Conservation (phyloP, 64 coral and sea anemone genomes). For the Montipora efflorescens region DNA sequence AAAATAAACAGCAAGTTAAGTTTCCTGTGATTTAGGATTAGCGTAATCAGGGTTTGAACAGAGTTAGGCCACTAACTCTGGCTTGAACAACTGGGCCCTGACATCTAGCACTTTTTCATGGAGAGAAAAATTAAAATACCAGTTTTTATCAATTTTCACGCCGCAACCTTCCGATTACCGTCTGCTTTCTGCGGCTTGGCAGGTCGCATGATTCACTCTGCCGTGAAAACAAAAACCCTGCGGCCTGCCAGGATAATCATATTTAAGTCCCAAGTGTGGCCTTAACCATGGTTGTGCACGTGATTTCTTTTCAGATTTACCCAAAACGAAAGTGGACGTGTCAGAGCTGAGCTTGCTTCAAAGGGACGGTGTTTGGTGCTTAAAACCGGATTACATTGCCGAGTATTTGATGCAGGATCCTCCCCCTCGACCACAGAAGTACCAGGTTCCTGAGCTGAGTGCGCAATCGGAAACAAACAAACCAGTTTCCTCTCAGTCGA, state of each 20-base stretch:
- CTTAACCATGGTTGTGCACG: neutral
- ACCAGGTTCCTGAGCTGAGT: slow-evolving; percentile 63
- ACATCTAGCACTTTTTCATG: too few relatives aligned
- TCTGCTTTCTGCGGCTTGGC: neutral
- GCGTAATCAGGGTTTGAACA: too few relatives aligned
- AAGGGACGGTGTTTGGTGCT: slow-evolving; percentile 60
- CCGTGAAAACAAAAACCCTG: too few relatives aligned
- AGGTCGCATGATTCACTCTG: neutral
- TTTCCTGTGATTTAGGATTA: too few relatives aligned
- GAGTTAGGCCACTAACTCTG: too few relatives aligned
- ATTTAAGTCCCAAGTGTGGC: too few relatives aligned
- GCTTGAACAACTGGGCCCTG: too few relatives aligned
- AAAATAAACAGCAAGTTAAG: too few relatives aligned
- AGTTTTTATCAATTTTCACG: neutral
- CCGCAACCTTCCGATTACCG: neutral
- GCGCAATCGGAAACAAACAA: slow-evolving; percentile 30
- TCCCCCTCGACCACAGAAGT: slow-evolving; percentile 76
- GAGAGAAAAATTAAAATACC: too few relatives aligned
- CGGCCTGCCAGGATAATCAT: too few relatives aligned
- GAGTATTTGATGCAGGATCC: slow-evolving; percentile 95
- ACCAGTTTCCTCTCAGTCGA: slow-evolving; percentile 60
- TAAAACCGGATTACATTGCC: slow-evolving; percentile 93
- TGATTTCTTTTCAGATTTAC: slow-evolving; percentile 65
- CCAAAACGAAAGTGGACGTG: slow-evolving; percentile 56
- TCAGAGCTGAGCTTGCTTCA: slow-evolving; percentile 62